These are phyloP conservation scores for Patella pellucida DNA, from an alignment of 2,888 invertebrate species.

Conservation along the genomic window DNA sequence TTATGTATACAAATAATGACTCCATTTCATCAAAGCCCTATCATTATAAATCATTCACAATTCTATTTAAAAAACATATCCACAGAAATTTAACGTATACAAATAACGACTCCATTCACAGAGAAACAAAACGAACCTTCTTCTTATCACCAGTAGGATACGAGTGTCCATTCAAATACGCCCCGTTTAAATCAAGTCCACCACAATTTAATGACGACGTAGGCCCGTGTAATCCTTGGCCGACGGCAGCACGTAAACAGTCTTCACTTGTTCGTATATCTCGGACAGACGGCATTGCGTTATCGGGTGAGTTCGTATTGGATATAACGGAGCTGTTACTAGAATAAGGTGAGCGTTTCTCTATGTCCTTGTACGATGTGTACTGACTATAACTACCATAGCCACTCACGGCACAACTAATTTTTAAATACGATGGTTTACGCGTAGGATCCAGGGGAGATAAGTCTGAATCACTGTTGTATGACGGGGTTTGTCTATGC, in stretches of 20 bases:
- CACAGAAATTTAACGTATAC: too few species aligned
- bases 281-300: constrained; percentile 50
- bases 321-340: constrained; percentile 55
- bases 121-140: constrained; percentile 29
- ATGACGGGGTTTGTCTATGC: constrained; percentile 9
- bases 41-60: too few species aligned
- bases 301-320: constrained; percentile 42
- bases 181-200: constrained; percentile 19
- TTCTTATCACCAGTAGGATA: constrained; percentile 38
- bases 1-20: not conserved
- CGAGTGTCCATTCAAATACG: constrained; percentile 24
- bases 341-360: constrained; percentile 59
- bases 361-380: constrained; percentile 56
- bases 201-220: constrained; percentile 14
- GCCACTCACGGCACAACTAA: constrained; percentile 66
- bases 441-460: constrained; percentile 46
- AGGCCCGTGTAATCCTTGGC: constrained; percentile 24
- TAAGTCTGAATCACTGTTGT: constrained; percentile 38
- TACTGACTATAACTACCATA: constrained; percentile 63
- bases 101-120: not conserved
- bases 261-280: constrained; percentile 27
- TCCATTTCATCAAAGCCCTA: too few species aligned
- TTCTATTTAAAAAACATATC: too few species aligned
- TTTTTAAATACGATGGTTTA: constrained; percentile 63
- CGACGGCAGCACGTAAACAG: constrained; percentile 26